A percentile compares a stretch with the other conserved stretches of the same genome.
These are phyloP conservation scores for Phaethornis superciliosus DNA, from an alignment of 2,113 vertebrate species.

Conservation along the genomic window DNA sequence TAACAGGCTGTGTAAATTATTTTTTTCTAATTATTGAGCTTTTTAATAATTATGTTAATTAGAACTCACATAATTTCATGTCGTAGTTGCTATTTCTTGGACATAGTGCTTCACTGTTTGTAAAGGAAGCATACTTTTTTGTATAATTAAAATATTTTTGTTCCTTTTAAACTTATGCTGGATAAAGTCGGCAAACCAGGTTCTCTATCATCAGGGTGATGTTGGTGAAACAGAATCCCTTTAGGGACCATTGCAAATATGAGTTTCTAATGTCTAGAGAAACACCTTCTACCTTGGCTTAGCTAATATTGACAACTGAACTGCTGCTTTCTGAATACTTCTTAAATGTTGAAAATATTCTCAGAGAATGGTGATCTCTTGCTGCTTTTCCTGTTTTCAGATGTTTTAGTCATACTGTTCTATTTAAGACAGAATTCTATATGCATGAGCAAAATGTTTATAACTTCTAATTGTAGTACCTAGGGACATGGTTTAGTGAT, in stretches of 20 bases:
- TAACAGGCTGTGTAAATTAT: background rate
- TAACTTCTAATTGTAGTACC: background rate
- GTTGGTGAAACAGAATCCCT: background rate
- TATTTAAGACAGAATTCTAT: background rate
- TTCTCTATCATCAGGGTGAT: background rate
- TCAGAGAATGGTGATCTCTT: background rate
- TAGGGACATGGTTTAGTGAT: no score
- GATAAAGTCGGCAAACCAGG: background rate
- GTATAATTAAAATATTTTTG: background rate
- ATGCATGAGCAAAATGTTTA: background rate
- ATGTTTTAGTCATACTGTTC: background rate
- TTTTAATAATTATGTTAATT: background rate
- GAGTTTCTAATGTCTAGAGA: background rate
- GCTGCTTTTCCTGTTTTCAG: background rate
- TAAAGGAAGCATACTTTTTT: background rate
- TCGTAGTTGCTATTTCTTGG: background rate
- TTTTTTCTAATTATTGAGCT: no score
- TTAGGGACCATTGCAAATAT: background rate
- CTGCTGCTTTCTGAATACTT: background rate
- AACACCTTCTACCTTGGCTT: background rate
- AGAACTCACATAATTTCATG: background rate
- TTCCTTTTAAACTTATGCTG: background rate
- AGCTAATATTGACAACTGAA: background rate
- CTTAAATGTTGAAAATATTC: background rate
- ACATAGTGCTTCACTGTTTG: background rate